Evolutionary conservation across 1,140 invertebrate species (phyloP), one percentile per base, ranked within the genome.

Genomic region (Cydia fagiglandana): DNA sequence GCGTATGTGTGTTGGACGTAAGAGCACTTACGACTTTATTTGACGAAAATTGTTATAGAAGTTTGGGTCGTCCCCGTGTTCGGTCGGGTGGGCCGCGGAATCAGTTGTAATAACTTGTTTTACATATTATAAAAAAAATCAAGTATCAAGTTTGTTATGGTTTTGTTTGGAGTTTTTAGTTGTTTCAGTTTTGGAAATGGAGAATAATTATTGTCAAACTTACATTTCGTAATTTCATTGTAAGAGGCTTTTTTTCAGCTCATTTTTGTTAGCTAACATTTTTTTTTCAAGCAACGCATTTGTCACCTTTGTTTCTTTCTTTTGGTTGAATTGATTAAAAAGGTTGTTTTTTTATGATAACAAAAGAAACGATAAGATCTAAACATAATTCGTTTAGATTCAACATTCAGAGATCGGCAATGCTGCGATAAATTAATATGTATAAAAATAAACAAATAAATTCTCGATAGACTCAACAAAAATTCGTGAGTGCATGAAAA

Each of bases 91-190:
- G 56, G 56, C n/a, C 56, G 56, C 56, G 56, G 56, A 61, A 61
- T 61, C 56, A 61, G 56, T 61, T 61, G 56, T 61, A 61, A 61
- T 61, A 61, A 61, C 56, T 61, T 61, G 56, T 61, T 61, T 61
- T 61, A 61, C 56, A 61, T 61, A 61, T 61, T 61, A 24, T 61
- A 61, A 61, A 61, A 61, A 61, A 61, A 24, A 24, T 24, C 4
- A 61, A 61, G 17, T 2, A 61, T 24, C 56, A 20, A 61, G n/a
- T 56, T 56, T 17, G 53, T 20, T 0, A 47, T 15, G 45, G n/a
- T 2, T 53, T 53, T 53, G 20, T 61, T 61, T 1, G 17, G 17
- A 24, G 56, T 61, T 61, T 17, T 53, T 17, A 24, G 56, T 61
- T 20, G 20, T 61, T 61, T 61, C 17, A 6, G 20, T 61, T 20